Base-by-base conservation (phyloP, 1,140 invertebrate genomes). In the Harpegnathos saltator region DNA sequence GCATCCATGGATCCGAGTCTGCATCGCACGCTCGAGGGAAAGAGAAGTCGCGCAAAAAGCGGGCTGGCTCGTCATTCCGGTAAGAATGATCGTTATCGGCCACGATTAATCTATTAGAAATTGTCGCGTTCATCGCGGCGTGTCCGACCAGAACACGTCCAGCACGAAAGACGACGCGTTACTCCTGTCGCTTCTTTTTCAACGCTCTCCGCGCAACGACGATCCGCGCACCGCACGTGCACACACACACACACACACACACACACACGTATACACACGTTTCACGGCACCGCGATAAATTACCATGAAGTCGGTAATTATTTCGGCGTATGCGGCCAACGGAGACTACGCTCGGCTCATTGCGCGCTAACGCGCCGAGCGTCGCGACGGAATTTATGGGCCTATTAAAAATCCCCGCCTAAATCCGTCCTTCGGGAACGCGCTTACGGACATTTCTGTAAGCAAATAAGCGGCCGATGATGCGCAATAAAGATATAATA, bases 221-320 rank as follows among this genome's bases (percentile, higher is more conserved):
- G 48, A 66, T 77, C n/a, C n/a, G n/a, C n/a, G n/a, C n/a, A n/a
- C n/a, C n/a, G n/a, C n/a, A n/a, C n/a, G n/a, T n/a, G n/a, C n/a
- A 54, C 33, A 19, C 7, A 19, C n/a, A 1, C 15, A 5, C 52
- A 15, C 17, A 24, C 19, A 22, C 15, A 44, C 29, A 33, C 29
- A 33, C 29, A 5, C 5, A 33, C 29, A 33, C 29, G 5, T 33
- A 33, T 5, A 33, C 24, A 73, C 63, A 78, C 26, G 50, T 29
- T 71, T 69, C 66, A 58, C 50, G 44, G 50, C 63, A 68, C 22
- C 22, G 63, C 75, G 65, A 80, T 80, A 80, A 80, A 80, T 80
- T 80, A 80, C 14, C 65, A 44, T 19, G 65, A 71, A 59, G 52
- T 48, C 52, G 52, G 75, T 80, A 80, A 80, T 80, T 80, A 80